phyloP scores from a whole-genome alignment of 2,113 vertebrate genomes.

The Ursus arctos region DNA sequence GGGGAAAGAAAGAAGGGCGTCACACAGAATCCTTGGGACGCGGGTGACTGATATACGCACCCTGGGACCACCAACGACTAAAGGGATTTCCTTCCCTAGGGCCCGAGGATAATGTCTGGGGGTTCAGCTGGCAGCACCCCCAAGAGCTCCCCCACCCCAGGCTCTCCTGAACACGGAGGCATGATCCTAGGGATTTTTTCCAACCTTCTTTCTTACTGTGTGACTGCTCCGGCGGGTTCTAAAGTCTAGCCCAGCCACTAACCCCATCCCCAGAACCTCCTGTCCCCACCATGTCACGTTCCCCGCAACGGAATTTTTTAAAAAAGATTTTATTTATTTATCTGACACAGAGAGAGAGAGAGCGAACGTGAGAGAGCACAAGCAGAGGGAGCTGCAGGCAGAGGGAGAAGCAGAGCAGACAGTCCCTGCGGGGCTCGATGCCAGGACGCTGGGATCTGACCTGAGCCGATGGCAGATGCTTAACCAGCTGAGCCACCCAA shows the following conservation, averaged over 20 bases:
- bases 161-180: not conserved
- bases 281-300: no score
- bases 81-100: not conserved
- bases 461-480: no score
- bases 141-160: no score
- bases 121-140: not conserved
- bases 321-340: no score
- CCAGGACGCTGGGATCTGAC: no score
- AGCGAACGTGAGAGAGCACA: no score
- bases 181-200: not conserved
- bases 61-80: no score
- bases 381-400: no score
- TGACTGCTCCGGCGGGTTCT: not conserved
- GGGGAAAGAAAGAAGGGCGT: not conserved
- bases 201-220: not conserved
- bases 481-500: no score
- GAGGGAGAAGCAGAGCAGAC: no score
- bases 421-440: no score
- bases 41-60: not conserved
- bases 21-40: not conserved
- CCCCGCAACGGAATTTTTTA: not conserved
- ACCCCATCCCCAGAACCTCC: not conserved
- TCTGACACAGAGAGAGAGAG: no score
- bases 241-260: not conserved
- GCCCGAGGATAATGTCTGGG: not conserved